Conservation (phyloP, 2,113 vertebrate genomes). For the Etheostoma cragini region DNA sequence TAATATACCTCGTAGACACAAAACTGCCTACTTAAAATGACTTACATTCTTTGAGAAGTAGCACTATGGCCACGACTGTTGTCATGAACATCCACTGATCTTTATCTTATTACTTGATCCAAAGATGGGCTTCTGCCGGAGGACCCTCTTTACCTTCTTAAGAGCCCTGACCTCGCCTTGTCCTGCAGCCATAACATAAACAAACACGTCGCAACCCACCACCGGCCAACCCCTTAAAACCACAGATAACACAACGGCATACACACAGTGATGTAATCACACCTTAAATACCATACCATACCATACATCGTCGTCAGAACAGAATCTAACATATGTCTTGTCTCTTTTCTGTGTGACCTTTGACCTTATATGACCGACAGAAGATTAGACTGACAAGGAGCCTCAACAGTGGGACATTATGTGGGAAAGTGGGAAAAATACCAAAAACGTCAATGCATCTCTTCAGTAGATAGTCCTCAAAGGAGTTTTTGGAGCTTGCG, state of each 20-base stretch:
- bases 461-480: neutral
- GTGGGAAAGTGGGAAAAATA: neutral
- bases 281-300: conserved; percentile 39
- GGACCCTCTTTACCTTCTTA: conserved; percentile 47
- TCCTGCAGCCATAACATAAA: conserved; percentile 45
- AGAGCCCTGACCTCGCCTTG: conserved; percentile 43
- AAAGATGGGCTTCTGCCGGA: conserved; percentile 17
- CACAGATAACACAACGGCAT: conserved; percentile 24
- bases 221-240: neutral
- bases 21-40: conserved; percentile 6
- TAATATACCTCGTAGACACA: conserved; percentile 7
- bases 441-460: neutral
- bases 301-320: neutral
- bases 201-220: conserved; percentile 6
- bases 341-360: conserved; percentile 45
- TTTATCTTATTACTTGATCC: conserved; percentile 59
- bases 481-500: neutral
- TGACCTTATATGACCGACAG: conserved; percentile 31
- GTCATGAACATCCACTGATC: conserved; percentile 44
- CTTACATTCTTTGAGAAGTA: conserved; percentile 24
- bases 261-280: conserved; percentile 22
- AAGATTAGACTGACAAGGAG: conserved; percentile 13
- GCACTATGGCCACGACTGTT: conserved; percentile 7
- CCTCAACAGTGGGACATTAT: neutral
- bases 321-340: neutral